Base-by-base conservation (phyloP, 1,140 invertebrate genomes). In the Magallana angulata region DNA sequence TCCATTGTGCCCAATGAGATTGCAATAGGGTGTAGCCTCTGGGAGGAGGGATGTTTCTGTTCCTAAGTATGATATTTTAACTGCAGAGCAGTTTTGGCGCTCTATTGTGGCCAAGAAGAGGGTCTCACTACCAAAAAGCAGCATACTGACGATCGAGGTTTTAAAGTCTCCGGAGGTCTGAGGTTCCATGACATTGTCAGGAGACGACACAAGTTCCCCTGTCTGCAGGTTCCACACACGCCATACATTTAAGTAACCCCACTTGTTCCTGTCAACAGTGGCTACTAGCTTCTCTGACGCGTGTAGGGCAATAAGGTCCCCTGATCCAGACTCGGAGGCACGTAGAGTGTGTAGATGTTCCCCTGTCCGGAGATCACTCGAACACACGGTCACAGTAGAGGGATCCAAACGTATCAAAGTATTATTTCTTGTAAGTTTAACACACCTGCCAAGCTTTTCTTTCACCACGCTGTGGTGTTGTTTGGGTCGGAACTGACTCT, bases 1-100 rank as follows among this genome's bases (percentile, higher is more conserved):
- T 36, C 87, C 85, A 83, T 87, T 89, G 71, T 93, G 92, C 24
- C 90, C 89, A 80, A 62, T 84, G 57, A 93, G 86, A 71, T 84
- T 62, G 56, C 87, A 88, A 18, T 90, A 82, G 6, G 91, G 85
- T 60, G 90, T 60, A 0, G 90, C 91, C 8, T 83, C 86, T 4
- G 64, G 12, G 12, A 89, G 36, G 0, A 90, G 89, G 4, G 60
- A 84, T 12, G 82, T 59, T 24, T 88, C 64, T 6, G 82, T 80
- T 36, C 91, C 92, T 60, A 68, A 24, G 59, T 82, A 88, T 11
- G 86, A 82, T 7, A 91, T 62, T 3, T 60, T 81, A 7, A 85
- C 58, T 11, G 56, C 12, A 9, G 62, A 85, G 5, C 9, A 56
- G 12, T 36, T 16, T 1, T 84, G 64, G 11, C 58, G 36, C n/a